Base-by-base conservation (phyloP, 2,888 invertebrate genomes). In the Drosophila mimetica region DNA sequence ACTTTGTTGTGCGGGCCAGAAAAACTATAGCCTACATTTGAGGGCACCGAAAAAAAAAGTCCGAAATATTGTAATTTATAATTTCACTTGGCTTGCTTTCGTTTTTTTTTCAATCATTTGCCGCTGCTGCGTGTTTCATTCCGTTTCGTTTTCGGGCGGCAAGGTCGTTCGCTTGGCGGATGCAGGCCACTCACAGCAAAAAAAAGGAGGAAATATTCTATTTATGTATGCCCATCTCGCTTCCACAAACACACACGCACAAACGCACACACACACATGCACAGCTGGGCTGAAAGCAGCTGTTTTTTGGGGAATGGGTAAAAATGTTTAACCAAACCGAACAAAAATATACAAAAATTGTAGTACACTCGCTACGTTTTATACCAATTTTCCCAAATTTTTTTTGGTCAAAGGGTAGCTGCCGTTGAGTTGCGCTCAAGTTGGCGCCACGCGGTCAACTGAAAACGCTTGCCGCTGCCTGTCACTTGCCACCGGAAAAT, bases 391-490 rank as follows among this genome's bases (percentile, higher is more conserved):
- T n/a, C n/a, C n/a, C n/a, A n/a, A n/a, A n/a, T n/a, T n/a, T 30
- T 11, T 11, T 30, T 11, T 25, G 25, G 25, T 30, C 2, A 11
- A 30, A 30, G 54, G 16, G 36, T 8, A 57, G n/a, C 57, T 57
- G n/a, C 18, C 36, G 22, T 18, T 48, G 70, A 72, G 76, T 71
- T 76, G 73, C 78, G 80, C 64, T 76, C 78, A 48, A 66, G 66
- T 81, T 77, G 79, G 81, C 81, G 77, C 77, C 81, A 79, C 81
- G 69, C 79, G 75, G 65, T 52, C 71, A 78, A 81, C 80, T 81
- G 66, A 77, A 54, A 52, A 51, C 61, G 37, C 53, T 51, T 14
- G 34, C 44, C 59, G 25, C 59, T 44, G 9, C 8, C 11, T 32
- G 41, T 42, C 47, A 32, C 57, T 42, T 30, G 22, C 5, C 11